Conservation (phyloP, 1,140 invertebrate species). For the Andrena cerasifolii region DNA sequence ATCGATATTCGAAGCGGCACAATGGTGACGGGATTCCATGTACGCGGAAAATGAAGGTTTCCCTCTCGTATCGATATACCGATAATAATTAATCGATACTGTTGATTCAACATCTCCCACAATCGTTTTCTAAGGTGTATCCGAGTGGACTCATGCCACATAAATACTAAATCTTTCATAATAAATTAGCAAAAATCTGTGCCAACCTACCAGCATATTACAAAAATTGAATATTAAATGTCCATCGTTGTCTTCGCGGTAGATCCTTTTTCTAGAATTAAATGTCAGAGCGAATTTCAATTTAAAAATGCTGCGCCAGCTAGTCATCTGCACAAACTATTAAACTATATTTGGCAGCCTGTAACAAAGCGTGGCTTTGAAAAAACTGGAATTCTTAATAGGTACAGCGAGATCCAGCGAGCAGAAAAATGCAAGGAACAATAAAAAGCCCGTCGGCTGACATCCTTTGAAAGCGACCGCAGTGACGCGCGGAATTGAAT, state of each 20-base stretch:
- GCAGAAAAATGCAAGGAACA: slow-evolving; percentile 3
- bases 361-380: neutral
- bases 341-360: too few species aligned
- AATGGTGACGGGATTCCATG: neutral
- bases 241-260: too few species aligned
- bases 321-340: too few species aligned
- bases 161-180: too few species aligned
- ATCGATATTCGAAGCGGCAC: slow-evolving; percentile 43
- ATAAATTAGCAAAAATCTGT: too few species aligned
- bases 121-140: too few species aligned
- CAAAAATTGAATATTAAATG: too few species aligned
- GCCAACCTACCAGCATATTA: neutral
- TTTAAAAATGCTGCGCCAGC: too few species aligned
- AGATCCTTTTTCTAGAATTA: too few species aligned
- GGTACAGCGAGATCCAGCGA: neutral
- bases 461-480: neutral
- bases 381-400: slow-evolving; percentile 6
- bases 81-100: neutral
- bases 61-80: neutral
- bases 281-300: too few species aligned
- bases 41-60: neutral
- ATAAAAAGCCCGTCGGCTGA: neutral
- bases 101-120: too few species aligned
- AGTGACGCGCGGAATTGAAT: slow-evolving; percentile 58
- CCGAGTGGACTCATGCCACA: too few species aligned